Evolutionary conservation across 2,888 invertebrate genomes (phyloP), one percentile per base, ranked within the genome.

Genomic region (Drosophila hawaiiensis): DNA sequence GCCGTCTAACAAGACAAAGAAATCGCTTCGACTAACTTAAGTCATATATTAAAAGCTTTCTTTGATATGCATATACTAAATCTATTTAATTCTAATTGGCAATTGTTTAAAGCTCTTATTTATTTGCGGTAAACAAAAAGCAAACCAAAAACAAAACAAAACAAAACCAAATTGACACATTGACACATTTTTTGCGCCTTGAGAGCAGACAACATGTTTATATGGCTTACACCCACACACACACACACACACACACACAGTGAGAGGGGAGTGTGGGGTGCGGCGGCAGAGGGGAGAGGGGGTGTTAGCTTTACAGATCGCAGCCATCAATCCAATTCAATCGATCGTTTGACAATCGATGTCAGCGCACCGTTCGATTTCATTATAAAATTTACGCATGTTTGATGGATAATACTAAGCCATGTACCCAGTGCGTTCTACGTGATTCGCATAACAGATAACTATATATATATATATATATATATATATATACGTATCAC

Each of bases 341-440:
- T 64, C 66, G 53, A 67, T 47, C 65, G 61, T 60, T 73, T 66
- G 76, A 70, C 80, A 68, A 80, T 73, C 82, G 69, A 82, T 77
- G 80, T 77, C 81, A 81, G 60, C 73, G 55, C 14, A 67, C 79
- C 69, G 69, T 83, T 76, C 80, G 85, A 84, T 88, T 82, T 76
- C 74, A 86, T 80, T 86, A 88, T 88, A 85, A 80, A 85, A 86
- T 90, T 82, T 88, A 90, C 90, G 85, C 90, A 86, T 86, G 85
- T 90, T 86, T 88, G 76, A 80, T 80, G 89, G 54, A 58, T 82
- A 66, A 66, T 63, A 54, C 76, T 61, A 61, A 52, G n/a, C 58
- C 76, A 64, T 67, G 68, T 60, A 62, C 43, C 43, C 64, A 72
- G 37, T n/a, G 53, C 6, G 60, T 55, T 29, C 49, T 65, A 89